A percentile compares a stretch with the other conserved stretches of the same genome.
Conservation (phyloP, 2,888 invertebrate genomes). For the Vandiemenella viatica region DNA sequence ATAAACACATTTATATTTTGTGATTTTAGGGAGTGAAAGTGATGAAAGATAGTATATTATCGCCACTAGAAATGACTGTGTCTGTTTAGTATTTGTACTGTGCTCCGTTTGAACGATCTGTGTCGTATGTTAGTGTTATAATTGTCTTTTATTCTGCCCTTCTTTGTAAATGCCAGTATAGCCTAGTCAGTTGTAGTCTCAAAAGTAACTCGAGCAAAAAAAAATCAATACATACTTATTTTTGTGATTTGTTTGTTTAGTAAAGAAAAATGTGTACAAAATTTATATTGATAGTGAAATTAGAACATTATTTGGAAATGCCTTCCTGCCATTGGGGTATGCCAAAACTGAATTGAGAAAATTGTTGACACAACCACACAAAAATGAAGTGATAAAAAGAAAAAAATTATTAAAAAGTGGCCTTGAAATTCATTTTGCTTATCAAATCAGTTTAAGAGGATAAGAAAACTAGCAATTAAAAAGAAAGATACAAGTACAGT, state of each 20-base stretch:
- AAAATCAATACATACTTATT: constrained; percentile 31
- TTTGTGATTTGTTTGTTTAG: constrained; percentile 35
- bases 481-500: constrained; percentile 20
- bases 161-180: constrained; percentile 17
- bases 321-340: constrained; percentile 50
- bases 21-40: neutral
- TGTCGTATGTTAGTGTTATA: neutral
- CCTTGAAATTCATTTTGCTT: constrained; percentile 22
- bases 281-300: constrained; percentile 28
- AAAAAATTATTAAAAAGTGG: constrained; percentile 21
- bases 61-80: constrained; percentile 7
- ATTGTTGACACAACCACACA: constrained; percentile 20
- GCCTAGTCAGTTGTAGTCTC: constrained; percentile 18
- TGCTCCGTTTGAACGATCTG: neutral
- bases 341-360: constrained; percentile 37
- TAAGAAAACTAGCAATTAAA: constrained; percentile 29
- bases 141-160: constrained; percentile 5
- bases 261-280: constrained; percentile 35
- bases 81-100: constrained; percentile 12
- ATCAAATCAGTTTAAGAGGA: constrained; percentile 18
- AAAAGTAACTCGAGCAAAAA: constrained; percentile 11
- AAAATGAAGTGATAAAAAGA: constrained; percentile 27
- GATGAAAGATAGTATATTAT: constrained; percentile 13
- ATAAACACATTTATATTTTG: constrained; percentile 2
- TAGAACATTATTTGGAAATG: constrained; percentile 33